A percentile compares a stretch with the other conserved stretches of the same genome.
phyloP scores from a whole-genome alignment of 1,140 invertebrate genomes.

The Musca vetustissima region DNA sequence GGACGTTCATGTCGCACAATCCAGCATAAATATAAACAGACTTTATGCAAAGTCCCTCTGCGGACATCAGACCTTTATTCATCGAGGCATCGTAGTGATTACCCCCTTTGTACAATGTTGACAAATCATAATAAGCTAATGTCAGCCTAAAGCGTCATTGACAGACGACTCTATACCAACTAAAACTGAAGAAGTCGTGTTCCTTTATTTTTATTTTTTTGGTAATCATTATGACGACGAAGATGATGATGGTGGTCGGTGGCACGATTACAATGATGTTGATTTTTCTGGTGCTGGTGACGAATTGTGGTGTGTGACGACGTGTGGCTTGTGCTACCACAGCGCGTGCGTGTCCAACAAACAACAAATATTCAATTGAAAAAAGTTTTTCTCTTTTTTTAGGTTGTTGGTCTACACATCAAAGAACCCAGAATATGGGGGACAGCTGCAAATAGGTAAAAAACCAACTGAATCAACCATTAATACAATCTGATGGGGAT shows the following conservation, averaged over 20 bases:
- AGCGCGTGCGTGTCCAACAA: constrained; percentile 20
- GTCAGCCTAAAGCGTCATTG: no score
- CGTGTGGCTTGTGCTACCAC: constrained; percentile 18
- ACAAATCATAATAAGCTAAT: constrained; percentile 12
- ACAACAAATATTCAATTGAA: neutral
- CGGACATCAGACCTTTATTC: no score
- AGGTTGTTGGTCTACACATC: constrained; percentile 2
- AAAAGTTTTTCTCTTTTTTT: constrained; percentile 3
- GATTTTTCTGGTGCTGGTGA: neutral
- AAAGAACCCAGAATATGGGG: constrained; percentile 8
- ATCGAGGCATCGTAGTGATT: no score
- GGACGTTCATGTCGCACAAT: neutral
- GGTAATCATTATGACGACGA: no score
- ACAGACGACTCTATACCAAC: no score
- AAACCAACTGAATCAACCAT: neutral
- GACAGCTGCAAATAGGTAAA: constrained; percentile 27
- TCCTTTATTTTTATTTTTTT: no score
- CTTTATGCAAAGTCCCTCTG: neutral
- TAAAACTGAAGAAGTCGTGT: no score
- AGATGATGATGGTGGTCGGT: neutral
- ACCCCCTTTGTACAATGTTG: no score
- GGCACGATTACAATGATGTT: neutral
- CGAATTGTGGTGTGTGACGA: neutral
- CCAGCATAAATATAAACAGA: neutral
- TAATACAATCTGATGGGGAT: neutral